Conservation (phyloP, 2,797 vertebrate genomes). For the Schizothorax lantsangensis region DNA sequence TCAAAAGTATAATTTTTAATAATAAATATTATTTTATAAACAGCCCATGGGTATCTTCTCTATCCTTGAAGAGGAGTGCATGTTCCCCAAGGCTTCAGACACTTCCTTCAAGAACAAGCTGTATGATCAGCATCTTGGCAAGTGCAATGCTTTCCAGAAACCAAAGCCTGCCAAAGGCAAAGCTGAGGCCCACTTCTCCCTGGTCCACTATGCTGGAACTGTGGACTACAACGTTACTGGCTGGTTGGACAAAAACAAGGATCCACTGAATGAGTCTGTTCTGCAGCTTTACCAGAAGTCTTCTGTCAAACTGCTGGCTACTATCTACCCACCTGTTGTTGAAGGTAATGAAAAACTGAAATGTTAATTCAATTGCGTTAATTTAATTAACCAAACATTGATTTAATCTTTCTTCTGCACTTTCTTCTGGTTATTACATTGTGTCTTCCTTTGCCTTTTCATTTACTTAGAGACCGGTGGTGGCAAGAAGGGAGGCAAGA, state of each 20-base stretch:
- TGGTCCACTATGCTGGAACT: conserved; percentile 88
- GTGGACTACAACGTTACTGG: conserved; percentile 90
- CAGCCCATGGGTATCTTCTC: conserved; percentile 87
- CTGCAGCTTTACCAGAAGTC: conserved; percentile 86
- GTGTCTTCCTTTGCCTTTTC: neutral
- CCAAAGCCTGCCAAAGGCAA: conserved; percentile 87
- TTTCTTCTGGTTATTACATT: neutral
- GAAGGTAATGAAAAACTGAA: conserved; percentile 68
- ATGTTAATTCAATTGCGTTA: too few species aligned
- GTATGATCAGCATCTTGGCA: conserved; percentile 89
- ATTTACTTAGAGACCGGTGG: conserved; percentile 56
- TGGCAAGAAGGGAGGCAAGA: conserved; percentile 85
- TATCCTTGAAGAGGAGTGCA: conserved; percentile 90
- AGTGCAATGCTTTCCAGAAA: conserved; percentile 86
- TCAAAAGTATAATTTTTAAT: too few species aligned
- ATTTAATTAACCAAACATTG: too few species aligned
- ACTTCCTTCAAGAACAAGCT: conserved; percentile 88
- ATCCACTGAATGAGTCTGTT: conserved; percentile 90
- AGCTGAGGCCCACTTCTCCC: conserved; percentile 85
- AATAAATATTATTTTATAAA: neutral
- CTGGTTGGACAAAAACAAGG: conserved; percentile 94
- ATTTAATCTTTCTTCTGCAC: neutral
- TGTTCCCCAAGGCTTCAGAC: conserved; percentile 85
- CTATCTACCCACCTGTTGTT: conserved; percentile 77
- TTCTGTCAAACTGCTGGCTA: conserved; percentile 77